These are phyloP conservation scores for Athalia circularis DNA, from an alignment of 2,888 invertebrate genomes.

Conservation along the genomic window DNA sequence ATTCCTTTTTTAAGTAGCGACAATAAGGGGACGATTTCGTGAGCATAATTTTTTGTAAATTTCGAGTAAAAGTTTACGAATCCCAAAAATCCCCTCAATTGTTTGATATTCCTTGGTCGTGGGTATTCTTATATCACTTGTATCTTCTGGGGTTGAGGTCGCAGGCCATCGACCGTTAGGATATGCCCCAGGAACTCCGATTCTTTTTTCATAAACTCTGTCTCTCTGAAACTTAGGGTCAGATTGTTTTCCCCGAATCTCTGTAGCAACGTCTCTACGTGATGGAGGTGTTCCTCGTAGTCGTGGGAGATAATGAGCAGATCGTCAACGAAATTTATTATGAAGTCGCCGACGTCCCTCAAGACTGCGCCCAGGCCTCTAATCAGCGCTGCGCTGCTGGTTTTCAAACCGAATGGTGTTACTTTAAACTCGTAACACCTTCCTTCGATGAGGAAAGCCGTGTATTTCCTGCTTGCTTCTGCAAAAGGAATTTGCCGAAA, in stretches of 20 bases:
- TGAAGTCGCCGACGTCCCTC: not conserved
- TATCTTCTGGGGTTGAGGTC: constrained; percentile 54
- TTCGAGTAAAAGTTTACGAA: constrained; percentile 53
- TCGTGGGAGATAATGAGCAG: not conserved
- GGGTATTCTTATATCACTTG: constrained; percentile 53
- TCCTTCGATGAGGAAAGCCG: constrained; percentile 10
- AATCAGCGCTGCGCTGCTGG: constrained; percentile 5
- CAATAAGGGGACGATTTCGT: constrained; percentile 43
- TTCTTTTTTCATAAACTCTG: constrained; percentile 51
- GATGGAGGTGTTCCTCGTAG: constrained; percentile 26
- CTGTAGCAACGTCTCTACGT: not conserved
- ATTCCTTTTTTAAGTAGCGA: constrained; percentile 46
- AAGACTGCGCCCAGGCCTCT: not conserved
- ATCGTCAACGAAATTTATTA: constrained; percentile 47
- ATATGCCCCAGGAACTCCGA: constrained; percentile 58
- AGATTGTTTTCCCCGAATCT: constrained; percentile 40
- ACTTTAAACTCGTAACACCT: constrained; percentile 36
- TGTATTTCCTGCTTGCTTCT: not conserved
- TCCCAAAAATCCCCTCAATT: constrained; percentile 54
- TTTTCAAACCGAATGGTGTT: constrained; percentile 25
- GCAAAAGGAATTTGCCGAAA: constrained; percentile 26
- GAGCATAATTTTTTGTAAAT: constrained; percentile 50
- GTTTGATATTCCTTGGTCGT: constrained; percentile 50
- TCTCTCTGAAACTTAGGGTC: constrained; percentile 54
- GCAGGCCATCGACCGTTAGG: constrained; percentile 51